These are phyloP conservation scores for Alloscopus bannaensis DNA, from an alignment of 2,888 invertebrate genomes.

Conservation along the genomic window DNA sequence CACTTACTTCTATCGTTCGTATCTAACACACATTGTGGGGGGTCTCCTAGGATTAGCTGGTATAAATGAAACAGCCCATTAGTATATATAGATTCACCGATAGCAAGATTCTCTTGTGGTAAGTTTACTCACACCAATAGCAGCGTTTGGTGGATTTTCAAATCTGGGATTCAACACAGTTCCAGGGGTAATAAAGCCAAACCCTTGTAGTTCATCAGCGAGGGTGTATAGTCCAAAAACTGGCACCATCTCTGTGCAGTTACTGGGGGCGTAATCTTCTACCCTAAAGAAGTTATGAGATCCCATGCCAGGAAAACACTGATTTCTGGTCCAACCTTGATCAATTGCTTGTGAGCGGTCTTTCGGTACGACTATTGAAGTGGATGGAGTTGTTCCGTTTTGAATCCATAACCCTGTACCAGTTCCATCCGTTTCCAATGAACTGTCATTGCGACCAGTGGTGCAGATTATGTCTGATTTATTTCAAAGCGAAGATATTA, in stretches of 20 bases:
- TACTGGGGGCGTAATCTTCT: constrained; percentile 55
- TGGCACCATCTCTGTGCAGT: constrained; percentile 61
- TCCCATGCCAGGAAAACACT: constrained; percentile 68
- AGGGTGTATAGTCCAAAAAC: constrained; percentile 62
- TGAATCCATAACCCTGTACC: constrained; percentile 67
- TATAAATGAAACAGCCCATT: background rate
- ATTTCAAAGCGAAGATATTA: background rate
- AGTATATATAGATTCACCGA: background rate
- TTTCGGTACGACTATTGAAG: constrained; percentile 40
- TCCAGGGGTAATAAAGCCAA: constrained; percentile 65
- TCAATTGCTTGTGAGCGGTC: constrained; percentile 51
- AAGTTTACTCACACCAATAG: constrained; percentile 48
- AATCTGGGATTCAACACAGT: constrained; percentile 37
- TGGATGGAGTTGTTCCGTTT: constrained; percentile 54
- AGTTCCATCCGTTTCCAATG: constrained; percentile 60
- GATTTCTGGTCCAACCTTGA: constrained; percentile 65
- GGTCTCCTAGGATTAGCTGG: constrained; percentile 38
- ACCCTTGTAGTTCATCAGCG: constrained; percentile 55
- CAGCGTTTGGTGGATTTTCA: constrained; percentile 64
- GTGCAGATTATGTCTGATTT: constrained; percentile 67
- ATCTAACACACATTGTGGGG: constrained; percentile 41
- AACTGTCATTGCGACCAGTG: constrained; percentile 53
- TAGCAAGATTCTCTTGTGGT: background rate
- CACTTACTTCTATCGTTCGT: constrained; percentile 34
- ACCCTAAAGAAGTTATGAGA: constrained; percentile 55